Percentiles rank a stretch among this genome's conserved stretches.
These are phyloP conservation scores for Cyclina sinensis DNA, from an alignment of 1,140 invertebrate genomes.

Conservation along the genomic window DNA sequence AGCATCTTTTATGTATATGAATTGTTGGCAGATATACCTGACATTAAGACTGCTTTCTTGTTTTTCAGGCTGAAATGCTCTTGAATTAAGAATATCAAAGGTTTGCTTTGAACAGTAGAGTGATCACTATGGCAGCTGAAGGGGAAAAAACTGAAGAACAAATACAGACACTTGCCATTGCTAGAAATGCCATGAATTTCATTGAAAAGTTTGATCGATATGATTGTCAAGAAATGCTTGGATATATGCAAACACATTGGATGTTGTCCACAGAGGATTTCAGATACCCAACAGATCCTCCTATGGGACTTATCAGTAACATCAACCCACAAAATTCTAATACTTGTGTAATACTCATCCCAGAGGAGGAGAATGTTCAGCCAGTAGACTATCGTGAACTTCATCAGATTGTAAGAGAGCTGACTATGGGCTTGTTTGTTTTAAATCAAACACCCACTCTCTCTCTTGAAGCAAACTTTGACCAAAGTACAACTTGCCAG, in stretches of 20 bases:
- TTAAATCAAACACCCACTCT: slow-evolving; percentile 85
- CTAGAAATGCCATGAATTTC: slow-evolving; percentile 74
- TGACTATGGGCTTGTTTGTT: slow-evolving; percentile 85
- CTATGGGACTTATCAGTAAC: slow-evolving; percentile 81
- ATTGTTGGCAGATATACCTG: no score
- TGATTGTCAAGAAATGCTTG: slow-evolving; percentile 84
- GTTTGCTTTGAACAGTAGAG: no score
- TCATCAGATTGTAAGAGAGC: slow-evolving; percentile 85
- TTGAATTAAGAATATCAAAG: no score
- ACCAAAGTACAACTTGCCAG: slow-evolving; percentile 83
- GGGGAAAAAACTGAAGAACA: slow-evolving; percentile 57
- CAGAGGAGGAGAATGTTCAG: slow-evolving; percentile 67
- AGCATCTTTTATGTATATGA: no score
- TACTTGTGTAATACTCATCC: slow-evolving; percentile 71
- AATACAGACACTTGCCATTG: slow-evolving; percentile 78
- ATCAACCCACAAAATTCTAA: slow-evolving; percentile 77
- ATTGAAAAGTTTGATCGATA: slow-evolving; percentile 85
- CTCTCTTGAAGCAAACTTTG: slow-evolving; percentile 85
- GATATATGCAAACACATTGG: slow-evolving; percentile 82
- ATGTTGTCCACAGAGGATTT: slow-evolving; percentile 85
- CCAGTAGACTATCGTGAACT: slow-evolving; percentile 81
- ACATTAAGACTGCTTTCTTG: no score
- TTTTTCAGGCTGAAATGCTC: no score
- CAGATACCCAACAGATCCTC: slow-evolving; percentile 82
- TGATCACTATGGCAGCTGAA: not conserved